Evolutionary conservation across 2,113 vertebrate genomes (phyloP).

Genomic region (Calcarius ornatus): DNA sequence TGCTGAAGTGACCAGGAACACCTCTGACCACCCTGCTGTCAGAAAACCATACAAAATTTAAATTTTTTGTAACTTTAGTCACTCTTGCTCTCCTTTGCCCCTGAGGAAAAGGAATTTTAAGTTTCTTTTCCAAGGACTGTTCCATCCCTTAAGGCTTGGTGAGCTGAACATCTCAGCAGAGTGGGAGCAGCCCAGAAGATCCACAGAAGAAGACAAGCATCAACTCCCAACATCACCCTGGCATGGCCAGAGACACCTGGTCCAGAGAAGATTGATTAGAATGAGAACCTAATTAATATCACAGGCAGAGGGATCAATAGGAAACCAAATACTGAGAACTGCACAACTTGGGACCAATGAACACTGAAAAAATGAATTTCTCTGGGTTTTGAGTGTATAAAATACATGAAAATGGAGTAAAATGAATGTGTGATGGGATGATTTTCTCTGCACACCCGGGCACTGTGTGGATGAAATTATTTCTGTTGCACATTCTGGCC

Average conservation of each 20-base stretch:
- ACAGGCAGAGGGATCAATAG: background rate
- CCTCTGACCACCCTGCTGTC: background rate
- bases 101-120: background rate
- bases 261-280: too few relatives aligned
- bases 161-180: background rate
- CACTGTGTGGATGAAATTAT: background rate
- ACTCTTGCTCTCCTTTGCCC: background rate
- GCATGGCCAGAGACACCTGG: background rate
- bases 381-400: background rate
- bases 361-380: background rate
- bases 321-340: background rate
- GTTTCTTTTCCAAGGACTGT: background rate
- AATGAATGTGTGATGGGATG: background rate
- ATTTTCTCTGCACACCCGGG: background rate
- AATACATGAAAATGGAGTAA: background rate
- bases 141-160: background rate
- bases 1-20: background rate
- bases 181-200: background rate
- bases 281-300: too few relatives aligned
- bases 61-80: background rate
- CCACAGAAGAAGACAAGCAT: background rate
- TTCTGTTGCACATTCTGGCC: background rate
- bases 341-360: accelerated
- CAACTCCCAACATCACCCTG: background rate
- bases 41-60: background rate